phyloP scores from a whole-genome alignment of 2,888 invertebrate species.

The Ornithoptera priamus region DNA sequence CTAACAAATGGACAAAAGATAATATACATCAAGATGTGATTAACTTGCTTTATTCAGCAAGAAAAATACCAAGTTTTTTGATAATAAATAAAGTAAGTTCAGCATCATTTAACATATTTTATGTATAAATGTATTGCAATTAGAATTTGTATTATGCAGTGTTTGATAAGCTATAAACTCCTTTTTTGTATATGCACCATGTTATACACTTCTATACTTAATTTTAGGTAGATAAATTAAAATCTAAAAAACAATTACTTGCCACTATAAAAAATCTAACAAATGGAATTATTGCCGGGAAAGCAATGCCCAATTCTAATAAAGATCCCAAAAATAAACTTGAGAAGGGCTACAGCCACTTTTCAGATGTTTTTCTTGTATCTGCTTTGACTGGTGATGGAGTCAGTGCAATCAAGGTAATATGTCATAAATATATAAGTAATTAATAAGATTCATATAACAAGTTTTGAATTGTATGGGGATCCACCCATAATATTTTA shows the following conservation, averaged over 20 bases:
- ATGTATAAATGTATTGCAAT: not conserved
- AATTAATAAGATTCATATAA: too few relatives aligned
- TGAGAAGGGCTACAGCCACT: slow-evolving; percentile 75
- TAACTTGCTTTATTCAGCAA: slow-evolving; percentile 82
- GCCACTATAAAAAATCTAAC: slow-evolving; percentile 85
- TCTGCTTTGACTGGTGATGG: slow-evolving; percentile 91
- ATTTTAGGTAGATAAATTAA: slow-evolving; percentile 84
- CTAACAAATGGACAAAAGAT: slow-evolving; percentile 84
- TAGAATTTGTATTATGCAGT: not conserved
- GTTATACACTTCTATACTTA: slow-evolving; percentile 33
- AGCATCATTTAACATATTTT: not conserved
- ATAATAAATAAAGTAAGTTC: slow-evolving; percentile 92
- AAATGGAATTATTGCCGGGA: slow-evolving; percentile 76
- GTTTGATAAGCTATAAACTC: not conserved
- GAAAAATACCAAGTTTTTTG: slow-evolving; percentile 84
- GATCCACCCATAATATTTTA: too few relatives aligned
- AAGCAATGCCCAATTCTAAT: slow-evolving; percentile 53
- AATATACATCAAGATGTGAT: slow-evolving; percentile 85
- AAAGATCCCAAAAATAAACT: slow-evolving; percentile 41
- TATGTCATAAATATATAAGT: not conserved
- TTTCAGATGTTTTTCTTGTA: slow-evolving; percentile 94
- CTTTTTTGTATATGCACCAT: not conserved
- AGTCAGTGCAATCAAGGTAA: slow-evolving; percentile 84
- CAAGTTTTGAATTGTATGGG: too few relatives aligned
- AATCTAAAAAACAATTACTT: slow-evolving; percentile 86